A percentile compares a stretch with the other conserved stretches of the same genome.
Conservation (phyloP, 1,140 invertebrate genomes). For the Colletes gigas region DNA sequence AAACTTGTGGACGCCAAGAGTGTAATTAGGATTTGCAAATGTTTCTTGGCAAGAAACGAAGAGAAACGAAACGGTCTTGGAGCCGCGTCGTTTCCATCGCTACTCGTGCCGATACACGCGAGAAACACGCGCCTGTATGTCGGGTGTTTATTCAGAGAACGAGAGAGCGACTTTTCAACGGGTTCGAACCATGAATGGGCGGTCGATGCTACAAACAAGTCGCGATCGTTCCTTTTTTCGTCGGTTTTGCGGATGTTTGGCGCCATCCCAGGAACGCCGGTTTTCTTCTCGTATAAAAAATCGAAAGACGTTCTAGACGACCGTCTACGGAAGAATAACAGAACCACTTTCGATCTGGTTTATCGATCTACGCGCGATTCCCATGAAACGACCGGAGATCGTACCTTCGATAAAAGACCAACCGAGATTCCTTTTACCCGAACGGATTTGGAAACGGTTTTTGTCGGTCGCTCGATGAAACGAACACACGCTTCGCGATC, state of each 20-base stretch:
- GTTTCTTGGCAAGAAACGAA: not conserved
- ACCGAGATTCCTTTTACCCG: too few relatives aligned
- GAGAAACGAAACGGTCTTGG: not conserved
- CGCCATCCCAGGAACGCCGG: conserved; percentile 37
- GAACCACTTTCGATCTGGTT: not conserved
- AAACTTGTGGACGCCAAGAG: not conserved
- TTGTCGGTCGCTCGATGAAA: too few relatives aligned
- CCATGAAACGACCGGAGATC: not conserved
- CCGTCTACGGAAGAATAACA: not conserved
- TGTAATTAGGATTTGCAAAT: not conserved
- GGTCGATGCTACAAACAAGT: conserved; percentile 22
- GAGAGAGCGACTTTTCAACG: conserved; percentile 61
- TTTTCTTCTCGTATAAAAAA: conserved; percentile 17
- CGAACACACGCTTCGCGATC: too few relatives aligned
- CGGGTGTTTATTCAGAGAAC: conserved; percentile 56
- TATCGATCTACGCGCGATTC: not conserved
- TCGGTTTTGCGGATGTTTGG: conserved; percentile 50
- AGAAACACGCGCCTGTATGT: conserved; percentile 7
- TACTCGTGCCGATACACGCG: conserved; percentile 8
- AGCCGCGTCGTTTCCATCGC: not conserved
- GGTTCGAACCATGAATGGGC: conserved; percentile 62
- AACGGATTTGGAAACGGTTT: too few relatives aligned
- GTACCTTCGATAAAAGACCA: not conserved
- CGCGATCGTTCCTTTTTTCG: conserved; percentile 16
- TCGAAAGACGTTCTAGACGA: not conserved